Evolutionary conservation across 2,888 invertebrate genomes (phyloP).

Genomic region (Philhelius pedissequus): DNA sequence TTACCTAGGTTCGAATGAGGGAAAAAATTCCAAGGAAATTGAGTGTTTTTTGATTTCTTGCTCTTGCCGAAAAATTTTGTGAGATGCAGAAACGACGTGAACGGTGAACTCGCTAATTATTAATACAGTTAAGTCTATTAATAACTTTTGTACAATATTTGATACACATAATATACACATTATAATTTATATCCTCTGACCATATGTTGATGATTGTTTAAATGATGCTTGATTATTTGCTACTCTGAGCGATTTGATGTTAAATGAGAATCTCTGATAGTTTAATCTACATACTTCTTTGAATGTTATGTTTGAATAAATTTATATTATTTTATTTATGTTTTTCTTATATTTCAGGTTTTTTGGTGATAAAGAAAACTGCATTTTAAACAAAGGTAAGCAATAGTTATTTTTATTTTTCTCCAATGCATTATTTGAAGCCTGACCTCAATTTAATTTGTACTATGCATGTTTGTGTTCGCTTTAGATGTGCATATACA

Average conservation of each 20-base stretch:
- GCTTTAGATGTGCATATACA: too few relatives aligned
- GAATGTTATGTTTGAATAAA: neutral
- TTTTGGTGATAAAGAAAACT: neutral
- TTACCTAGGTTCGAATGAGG: too few relatives aligned
- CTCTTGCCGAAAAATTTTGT: too few relatives aligned
- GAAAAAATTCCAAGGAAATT: too few relatives aligned
- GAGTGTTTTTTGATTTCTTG: too few relatives aligned
- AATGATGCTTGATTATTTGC: conserved; percentile 51
- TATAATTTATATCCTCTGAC: neutral
- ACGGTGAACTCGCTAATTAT: too few relatives aligned
- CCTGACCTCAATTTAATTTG: neutral
- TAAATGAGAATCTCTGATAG: neutral
- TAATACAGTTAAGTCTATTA: too few relatives aligned
- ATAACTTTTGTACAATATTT: too few relatives aligned
- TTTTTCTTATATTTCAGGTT: neutral
- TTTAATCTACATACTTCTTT: neutral
- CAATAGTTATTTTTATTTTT: neutral
- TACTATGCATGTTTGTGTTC: too few relatives aligned
- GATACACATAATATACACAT: too few relatives aligned
- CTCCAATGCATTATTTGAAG: neutral
- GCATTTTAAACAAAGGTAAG: neutral
- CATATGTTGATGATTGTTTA: neutral
- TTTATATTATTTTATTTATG: neutral
- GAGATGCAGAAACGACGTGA: too few relatives aligned
- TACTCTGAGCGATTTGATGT: conserved; percentile 44